These are phyloP conservation scores for Tineola bisselliella DNA, from an alignment of 2,888 invertebrate genomes.

Conservation along the genomic window DNA sequence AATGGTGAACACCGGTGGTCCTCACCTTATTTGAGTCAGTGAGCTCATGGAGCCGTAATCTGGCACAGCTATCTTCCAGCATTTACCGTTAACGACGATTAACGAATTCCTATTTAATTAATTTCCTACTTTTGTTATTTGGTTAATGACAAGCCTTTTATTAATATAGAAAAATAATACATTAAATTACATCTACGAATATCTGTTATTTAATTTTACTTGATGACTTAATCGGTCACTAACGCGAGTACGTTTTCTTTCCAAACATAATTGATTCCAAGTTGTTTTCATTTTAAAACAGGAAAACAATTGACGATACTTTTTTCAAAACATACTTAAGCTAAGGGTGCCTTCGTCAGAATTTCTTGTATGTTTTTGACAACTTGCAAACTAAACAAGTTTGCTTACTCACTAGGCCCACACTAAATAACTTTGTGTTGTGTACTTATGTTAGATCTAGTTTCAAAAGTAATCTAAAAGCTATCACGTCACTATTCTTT, in stretches of 20 bases:
- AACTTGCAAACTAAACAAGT: background rate
- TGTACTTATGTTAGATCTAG: background rate
- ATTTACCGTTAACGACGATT: background rate
- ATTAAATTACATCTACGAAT: too few relatives aligned
- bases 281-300: background rate
- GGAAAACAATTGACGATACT: background rate
- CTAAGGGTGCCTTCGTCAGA: background rate
- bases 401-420: background rate
- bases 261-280: background rate
- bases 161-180: too few relatives aligned
- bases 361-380: background rate
- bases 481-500: too few relatives aligned
- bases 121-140: background rate
- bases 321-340: background rate
- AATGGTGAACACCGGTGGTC: background rate
- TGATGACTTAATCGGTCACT: too few relatives aligned
- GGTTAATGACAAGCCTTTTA: background rate
- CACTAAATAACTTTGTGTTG: background rate
- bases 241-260: too few relatives aligned
- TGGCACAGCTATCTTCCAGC: slow-evolving; percentile 4
- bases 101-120: background rate
- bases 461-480: background rate
- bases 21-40: background rate
- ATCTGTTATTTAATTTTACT: too few relatives aligned
- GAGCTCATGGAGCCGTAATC: background rate